A percentile compares a stretch with the other conserved stretches of the same genome.
These are phyloP conservation scores for Sycophaga agraensis DNA, from an alignment of 1,140 invertebrate genomes.

Conservation along the genomic window DNA sequence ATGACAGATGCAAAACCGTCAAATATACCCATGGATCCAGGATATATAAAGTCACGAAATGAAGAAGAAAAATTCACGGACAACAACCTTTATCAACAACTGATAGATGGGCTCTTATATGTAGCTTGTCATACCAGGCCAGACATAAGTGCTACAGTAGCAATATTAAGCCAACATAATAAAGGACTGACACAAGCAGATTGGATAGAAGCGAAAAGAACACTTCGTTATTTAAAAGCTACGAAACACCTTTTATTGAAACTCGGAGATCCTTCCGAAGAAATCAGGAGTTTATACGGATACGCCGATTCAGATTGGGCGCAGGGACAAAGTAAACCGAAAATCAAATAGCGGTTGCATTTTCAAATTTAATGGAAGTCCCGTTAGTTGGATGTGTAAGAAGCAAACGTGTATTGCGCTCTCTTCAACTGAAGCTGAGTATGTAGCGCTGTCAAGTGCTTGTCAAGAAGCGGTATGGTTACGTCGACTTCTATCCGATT, in stretches of 20 bases:
- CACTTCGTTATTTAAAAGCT: slow-evolving; percentile 31
- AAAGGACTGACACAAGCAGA: slow-evolving; percentile 26
- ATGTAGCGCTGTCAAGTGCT: background rate
- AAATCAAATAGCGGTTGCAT: slow-evolving; percentile 35
- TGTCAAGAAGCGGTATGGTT: background rate
- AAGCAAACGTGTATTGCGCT: no score
- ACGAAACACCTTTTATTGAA: slow-evolving; percentile 23
- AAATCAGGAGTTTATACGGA: background rate
- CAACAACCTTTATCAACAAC: no score
- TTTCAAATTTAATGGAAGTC: background rate
- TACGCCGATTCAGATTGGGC: slow-evolving; percentile 34
- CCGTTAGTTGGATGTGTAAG: no score
- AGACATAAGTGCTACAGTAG: no score
- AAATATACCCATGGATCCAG: background rate
- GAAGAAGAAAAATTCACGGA: no score
- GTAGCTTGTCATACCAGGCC: no score
- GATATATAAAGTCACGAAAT: background rate
- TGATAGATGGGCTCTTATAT: no score
- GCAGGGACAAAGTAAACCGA: slow-evolving; percentile 20
- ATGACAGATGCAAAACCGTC: slow-evolving; percentile 39
- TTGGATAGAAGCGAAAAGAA: slow-evolving; percentile 35
- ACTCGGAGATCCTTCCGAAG: background rate
- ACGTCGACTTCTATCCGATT: background rate
- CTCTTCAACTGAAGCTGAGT: no score
- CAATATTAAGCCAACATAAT: background rate